Evolutionary conservation across 2,797 vertebrate species (phyloP).

Genomic region (Synanceia verrucosa): DNA sequence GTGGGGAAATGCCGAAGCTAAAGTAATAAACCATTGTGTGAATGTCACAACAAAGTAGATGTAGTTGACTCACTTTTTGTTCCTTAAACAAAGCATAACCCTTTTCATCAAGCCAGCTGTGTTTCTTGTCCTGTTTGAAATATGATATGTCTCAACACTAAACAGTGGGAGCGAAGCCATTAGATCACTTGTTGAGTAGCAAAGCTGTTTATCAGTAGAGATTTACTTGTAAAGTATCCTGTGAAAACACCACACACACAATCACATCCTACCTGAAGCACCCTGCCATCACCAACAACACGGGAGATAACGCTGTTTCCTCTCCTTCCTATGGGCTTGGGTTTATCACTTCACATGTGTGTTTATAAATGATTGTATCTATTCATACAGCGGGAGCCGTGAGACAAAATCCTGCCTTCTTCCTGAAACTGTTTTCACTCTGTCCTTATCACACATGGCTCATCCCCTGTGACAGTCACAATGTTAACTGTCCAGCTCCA

Average conservation of each 20-base stretch:
- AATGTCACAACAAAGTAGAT: background rate
- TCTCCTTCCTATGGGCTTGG: constrained; percentile 45
- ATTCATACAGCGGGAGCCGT: constrained; percentile 61
- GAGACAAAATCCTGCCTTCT: constrained; percentile 48
- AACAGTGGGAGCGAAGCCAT: background rate
- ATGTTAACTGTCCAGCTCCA: constrained; percentile 34
- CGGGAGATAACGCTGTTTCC: constrained; percentile 52
- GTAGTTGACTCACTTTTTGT: background rate
- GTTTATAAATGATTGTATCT: constrained; percentile 73
- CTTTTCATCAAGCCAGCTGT: background rate
- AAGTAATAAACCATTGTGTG: background rate
- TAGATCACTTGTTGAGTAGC: background rate
- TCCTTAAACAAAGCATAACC: background rate
- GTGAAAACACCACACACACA: constrained; percentile 33
- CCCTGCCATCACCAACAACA: constrained; percentile 48
- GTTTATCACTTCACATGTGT: constrained; percentile 56
- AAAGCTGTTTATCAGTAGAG: constrained; percentile 3
- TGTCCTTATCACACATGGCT: constrained; percentile 53
- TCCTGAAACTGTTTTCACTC: constrained; percentile 74
- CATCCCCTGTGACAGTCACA: constrained; percentile 40
- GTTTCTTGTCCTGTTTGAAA: background rate
- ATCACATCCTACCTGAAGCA: constrained; percentile 51
- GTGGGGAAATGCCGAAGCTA: background rate
- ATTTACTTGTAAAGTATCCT: constrained; percentile 9
- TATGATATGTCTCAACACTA: background rate